Evolutionary conservation across 1,140 invertebrate genomes (phyloP).

Genomic region (Zaprionus africanus): DNA sequence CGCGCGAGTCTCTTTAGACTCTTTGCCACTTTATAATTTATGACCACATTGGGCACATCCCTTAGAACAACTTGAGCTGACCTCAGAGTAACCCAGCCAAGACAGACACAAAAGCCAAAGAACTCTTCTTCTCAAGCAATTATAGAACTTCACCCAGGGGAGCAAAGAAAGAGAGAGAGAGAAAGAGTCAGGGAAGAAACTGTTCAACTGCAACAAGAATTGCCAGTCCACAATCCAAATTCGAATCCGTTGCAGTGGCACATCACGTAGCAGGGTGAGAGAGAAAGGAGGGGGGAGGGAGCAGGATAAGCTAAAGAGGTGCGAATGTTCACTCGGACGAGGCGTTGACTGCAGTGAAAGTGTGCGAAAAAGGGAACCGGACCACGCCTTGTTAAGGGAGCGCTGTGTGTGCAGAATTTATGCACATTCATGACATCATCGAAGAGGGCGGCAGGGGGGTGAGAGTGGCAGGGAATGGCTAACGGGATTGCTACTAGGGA

Average conservation of each 20-base stretch:
- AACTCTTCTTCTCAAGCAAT: constrained; percentile 64
- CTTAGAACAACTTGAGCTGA: constrained; percentile 41
- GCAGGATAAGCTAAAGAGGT: constrained; percentile 33
- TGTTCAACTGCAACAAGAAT: constrained; percentile 33
- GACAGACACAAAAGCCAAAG: constrained; percentile 25
- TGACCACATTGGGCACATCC: constrained; percentile 44
- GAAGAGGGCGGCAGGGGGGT: neutral
- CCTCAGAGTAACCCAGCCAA: constrained; percentile 50
- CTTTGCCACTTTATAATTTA: constrained; percentile 72
- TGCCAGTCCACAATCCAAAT: constrained; percentile 1
- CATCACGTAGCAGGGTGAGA: constrained; percentile 54
- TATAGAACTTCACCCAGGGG: constrained; percentile 66
- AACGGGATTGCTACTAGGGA: neutral
- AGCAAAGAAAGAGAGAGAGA: constrained; percentile 23
- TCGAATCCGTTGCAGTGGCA: neutral
- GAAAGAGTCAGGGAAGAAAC: no score
- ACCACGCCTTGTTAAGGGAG: constrained; percentile 14
- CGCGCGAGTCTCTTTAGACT: constrained; percentile 60
- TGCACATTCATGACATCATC: constrained; percentile 70
- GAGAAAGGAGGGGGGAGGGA: neutral
- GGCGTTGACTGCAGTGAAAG: constrained; percentile 75
- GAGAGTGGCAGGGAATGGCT: constrained; percentile 1
- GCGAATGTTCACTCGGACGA: constrained; percentile 36
- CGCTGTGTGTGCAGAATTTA: constrained; percentile 36
- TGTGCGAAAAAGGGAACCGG: constrained; percentile 46